Evolutionary conservation across 2,113 vertebrate species (phyloP), one percentile per base, ranked within the genome.

Genomic region (Microtus richardsoni): DNA sequence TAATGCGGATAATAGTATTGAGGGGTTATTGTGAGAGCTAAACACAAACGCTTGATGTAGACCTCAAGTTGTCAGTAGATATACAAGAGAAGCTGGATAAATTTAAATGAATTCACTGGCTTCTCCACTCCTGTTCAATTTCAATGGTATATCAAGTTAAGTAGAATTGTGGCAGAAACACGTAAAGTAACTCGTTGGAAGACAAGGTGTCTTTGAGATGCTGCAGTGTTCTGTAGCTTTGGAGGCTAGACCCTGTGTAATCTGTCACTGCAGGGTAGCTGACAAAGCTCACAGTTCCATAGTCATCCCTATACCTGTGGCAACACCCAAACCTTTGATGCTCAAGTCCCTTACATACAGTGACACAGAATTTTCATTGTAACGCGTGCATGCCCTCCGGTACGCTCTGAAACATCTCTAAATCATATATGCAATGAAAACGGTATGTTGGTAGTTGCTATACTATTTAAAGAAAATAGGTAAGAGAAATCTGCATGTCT

Each of bases 101-200:
- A 36, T 77, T 91, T 41, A 64, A 85, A 68, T 89, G 64, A 47
- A 77, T 28, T 92, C 24, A 91, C 79, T 54, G 1, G 39, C n/a
- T 89, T 74, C 16, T 91, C 19, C 74, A 39, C 87, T 84, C n/a
- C 70, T 39, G 60, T 73, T 79, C 28, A 74, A 1, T 70, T 79
- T 85, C 36, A n/a, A 66, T 68, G 19, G 26, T 66, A 90, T 71
- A 41, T 68, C 78, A 60, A 26, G 62, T 64, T 49, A 74, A 21
- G 13, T 24, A 91, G 60, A 94, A 96, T 71, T 93, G 39, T 78
- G 26, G 64, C 12, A 83, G 49, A 92, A 91, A 93, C 16, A 60
- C 60, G 58, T 84, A 28, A 44, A 94, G 78, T 26, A 83, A 39
- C 11, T 60, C 26, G 7, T 28, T 60, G 54, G 39, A 83, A 83